Evolutionary conservation across 2,113 vertebrate species (phyloP), one percentile per base, ranked within the genome.

Genomic region (Leucopsar rothschildi): DNA sequence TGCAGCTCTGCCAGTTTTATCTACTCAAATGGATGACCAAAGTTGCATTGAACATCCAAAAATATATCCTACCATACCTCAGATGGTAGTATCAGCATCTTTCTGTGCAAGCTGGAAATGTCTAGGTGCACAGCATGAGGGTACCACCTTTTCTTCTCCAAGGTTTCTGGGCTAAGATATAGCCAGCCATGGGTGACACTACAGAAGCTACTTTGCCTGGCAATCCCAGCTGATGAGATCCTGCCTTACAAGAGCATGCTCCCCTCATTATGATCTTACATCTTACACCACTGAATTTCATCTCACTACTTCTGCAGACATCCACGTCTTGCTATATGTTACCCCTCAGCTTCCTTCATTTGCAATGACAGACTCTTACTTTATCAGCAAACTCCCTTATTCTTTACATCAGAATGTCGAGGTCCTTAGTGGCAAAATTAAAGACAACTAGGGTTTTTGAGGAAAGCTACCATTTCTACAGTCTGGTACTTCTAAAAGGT

Each of bases 101-200:
- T 52, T 70, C 50, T 33, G n/a, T 3, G 2, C 23, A 10, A 10
- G 6, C n/a, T 90, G n/a, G 45, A 49, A 88, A 65, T 11, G 22
- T 42, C 22, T 19, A 2, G 0, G 12, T n/a, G 39, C 4, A 0
- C 12, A 73, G 21, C 22, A 57, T 3, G 2, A 77, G 20, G 29
- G 35, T 22, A 57, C 0, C 0, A 1, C 13, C 23, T 22, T 55
- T 76, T n/a, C 45, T 50, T 39, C 20, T 15, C 55, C 8, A 33
- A 3, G 4, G 7, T 50, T 73, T 72, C 45, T 15, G 29, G 37
- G 12, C 33, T 73, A 50, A 70, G 27, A 5, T 81, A 83, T 24
- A 84, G 39, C 42, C 47, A 86, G 3, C 20, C 18, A 8, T 2
- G 8, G 8, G 31, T 47, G 17, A 50, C 9, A 15, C 12, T 22